phyloP scores from a whole-genome alignment of 23 tunicate species.

The Diplosoma virens region DNA sequence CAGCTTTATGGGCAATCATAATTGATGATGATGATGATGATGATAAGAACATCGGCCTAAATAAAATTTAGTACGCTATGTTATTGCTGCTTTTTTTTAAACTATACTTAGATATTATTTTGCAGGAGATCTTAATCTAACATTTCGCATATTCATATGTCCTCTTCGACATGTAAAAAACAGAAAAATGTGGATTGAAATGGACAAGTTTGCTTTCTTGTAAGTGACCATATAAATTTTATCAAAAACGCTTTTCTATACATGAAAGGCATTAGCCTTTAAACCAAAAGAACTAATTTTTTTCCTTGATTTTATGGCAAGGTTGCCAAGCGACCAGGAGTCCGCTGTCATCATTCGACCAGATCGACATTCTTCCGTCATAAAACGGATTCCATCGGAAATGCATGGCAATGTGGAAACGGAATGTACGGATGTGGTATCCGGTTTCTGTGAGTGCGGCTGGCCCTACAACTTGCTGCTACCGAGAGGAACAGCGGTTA shows the following conservation, averaged over 20 bases:
- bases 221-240: background rate
- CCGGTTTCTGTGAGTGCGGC: conserved; percentile 79
- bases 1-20: too few relatives aligned
- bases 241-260: background rate
- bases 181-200: conserved; percentile 65
- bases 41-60: too few relatives aligned
- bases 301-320: background rate
- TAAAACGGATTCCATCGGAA: conserved; percentile 33
- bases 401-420: conserved; percentile 43
- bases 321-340: conserved; percentile 26
- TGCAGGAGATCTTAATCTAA: conserved; percentile 42
- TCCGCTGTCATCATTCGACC: conserved; percentile 43
- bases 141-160: conserved; percentile 71
- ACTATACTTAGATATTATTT: too few relatives aligned
- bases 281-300: background rate
- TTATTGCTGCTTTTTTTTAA: too few relatives aligned
- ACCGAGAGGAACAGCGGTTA: conserved; percentile 72
- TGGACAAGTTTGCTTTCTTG: conserved; percentile 84
- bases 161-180: conserved; percentile 17
- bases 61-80: too few relatives aligned
- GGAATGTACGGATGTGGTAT: background rate
- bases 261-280: background rate
- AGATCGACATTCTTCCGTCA: conserved; percentile 71
- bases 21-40: too few relatives aligned
- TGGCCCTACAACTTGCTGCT: conserved; percentile 78